These are phyloP conservation scores for Catocala nupta DNA, from an alignment of 2,888 invertebrate genomes.

Conservation along the genomic window DNA sequence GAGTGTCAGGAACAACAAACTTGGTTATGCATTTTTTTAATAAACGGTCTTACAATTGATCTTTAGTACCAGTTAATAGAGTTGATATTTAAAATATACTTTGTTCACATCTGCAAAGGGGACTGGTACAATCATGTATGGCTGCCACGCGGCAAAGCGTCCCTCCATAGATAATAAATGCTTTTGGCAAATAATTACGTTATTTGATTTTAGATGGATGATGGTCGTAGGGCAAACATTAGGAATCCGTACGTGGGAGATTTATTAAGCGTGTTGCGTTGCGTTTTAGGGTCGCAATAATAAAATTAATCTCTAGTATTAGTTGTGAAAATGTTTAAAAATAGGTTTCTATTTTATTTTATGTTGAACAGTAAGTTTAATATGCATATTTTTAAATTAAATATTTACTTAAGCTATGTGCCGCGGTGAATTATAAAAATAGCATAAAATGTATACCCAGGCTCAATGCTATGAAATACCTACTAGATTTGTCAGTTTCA, in stretches of 20 bases:
- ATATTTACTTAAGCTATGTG: no score
- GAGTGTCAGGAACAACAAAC: constrained; percentile 34
- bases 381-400: no score
- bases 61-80: constrained; percentile 2
- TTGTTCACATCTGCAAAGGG: constrained; percentile 23
- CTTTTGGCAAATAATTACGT: constrained; percentile 85
- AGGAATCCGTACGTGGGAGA: constrained; percentile 76
- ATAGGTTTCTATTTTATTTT: no score
- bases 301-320: not conserved
- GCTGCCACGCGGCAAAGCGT: constrained; percentile 77
- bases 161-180: constrained; percentile 83
- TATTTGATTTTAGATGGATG: constrained; percentile 85
- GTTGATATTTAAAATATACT: constrained; percentile 10
- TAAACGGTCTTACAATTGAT: not conserved
- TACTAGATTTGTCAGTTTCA: no score
- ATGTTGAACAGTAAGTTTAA: no score
- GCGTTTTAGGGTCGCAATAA: constrained; percentile 43
- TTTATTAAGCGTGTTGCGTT: constrained; percentile 56
- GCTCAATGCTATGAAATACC: no score
- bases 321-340: not conserved
- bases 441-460: no score
- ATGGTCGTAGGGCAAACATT: constrained; percentile 80
- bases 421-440: no score
- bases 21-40: constrained; percentile 14
- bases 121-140: constrained; percentile 49